phyloP scores from a whole-genome alignment of 1,140 invertebrate genomes.

The Zaprionus lachaisei region DNA sequence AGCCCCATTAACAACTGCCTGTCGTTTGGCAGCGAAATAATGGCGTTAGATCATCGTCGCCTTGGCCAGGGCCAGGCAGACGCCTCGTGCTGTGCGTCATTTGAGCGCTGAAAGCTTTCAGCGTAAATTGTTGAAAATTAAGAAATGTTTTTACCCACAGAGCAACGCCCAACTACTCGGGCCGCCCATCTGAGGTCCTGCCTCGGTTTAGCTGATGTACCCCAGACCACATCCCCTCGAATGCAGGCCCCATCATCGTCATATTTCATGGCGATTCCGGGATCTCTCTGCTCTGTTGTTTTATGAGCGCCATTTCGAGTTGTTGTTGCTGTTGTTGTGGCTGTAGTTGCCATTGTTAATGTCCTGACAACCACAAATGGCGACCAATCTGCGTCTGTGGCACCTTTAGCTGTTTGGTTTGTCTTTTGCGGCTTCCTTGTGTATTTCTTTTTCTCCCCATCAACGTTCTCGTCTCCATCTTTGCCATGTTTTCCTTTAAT shows the following conservation, averaged over 20 bases:
- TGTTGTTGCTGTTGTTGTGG: constrained; percentile 36
- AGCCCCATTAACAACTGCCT: constrained; percentile 83
- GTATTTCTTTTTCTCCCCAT: constrained; percentile 8
- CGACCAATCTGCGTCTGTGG: constrained; percentile 47
- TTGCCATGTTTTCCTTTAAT: constrained; percentile 75
- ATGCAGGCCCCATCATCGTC: constrained; percentile 54
- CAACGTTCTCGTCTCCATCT: not conserved
- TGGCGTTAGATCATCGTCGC: constrained; percentile 82
- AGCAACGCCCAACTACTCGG: constrained; percentile 23
- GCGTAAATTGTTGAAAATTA: constrained; percentile 82
- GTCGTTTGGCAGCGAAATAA: constrained; percentile 76
- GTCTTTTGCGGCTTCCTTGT: constrained; percentile 46
- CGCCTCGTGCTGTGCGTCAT: constrained; percentile 63
- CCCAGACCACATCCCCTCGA: too few relatives aligned
- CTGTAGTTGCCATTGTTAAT: constrained; percentile 72
- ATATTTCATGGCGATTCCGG: constrained; percentile 69
- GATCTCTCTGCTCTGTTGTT: constrained; percentile 73
- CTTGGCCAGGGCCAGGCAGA: constrained; percentile 30
- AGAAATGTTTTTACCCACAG: constrained; percentile 62
- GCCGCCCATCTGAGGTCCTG: constrained; percentile 17
- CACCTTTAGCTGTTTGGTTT: constrained; percentile 44
- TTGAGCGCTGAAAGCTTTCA: constrained; percentile 82
- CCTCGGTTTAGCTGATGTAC: not conserved
- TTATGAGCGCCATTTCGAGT: constrained; percentile 72
- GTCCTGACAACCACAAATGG: constrained; percentile 80